Evolutionary conservation across 1,140 invertebrate genomes (phyloP), one percentile per base, ranked within the genome.

Genomic region (Trialeurodes vaporariorum): DNA sequence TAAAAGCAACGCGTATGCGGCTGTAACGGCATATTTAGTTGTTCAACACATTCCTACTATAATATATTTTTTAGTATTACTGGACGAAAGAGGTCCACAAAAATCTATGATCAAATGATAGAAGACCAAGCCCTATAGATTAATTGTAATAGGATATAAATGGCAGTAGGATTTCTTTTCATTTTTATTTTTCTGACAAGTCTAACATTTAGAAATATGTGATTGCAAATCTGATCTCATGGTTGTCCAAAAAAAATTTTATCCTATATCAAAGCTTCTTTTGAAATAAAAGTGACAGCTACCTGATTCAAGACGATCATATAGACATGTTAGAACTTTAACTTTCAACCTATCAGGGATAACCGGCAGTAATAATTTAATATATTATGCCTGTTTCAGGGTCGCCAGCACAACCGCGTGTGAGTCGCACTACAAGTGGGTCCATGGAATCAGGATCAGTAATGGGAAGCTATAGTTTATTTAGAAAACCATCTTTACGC

Each of bases 1-100:
- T n/a, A n/a, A n/a, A n/a, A n/a, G n/a, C 2, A 22, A 27, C 21
- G 25, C 17, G 2, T 23, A 25, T 64, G 63, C 22, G 26, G 27
- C 40, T 13, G 63, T 34, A 23, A 64, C 21, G 27, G 9, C 63
- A 64, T 13, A 64, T 64, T 64, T 64, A 13, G 63, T 64, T 12
- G 9, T 9, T 5, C 2, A 2, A 25, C 25, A 22, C 1, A 34
- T 34, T 27, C 2, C 63, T 9, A 64, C 27, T 11, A 64, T 23
- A 21, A 64, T 21, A 34, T 64, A 64, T 1, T 26, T 25, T 13
- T 25, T 27, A 13, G 25, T 34, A 22, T 64, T 27, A 21, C 25
- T 27, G n/a, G 27, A 23, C 11, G 63, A 11, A 1, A 64, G 11
- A 13, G 63, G 63, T 5, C 63, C 63, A 34, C 26, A 9, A 64